A percentile compares a stretch with the other conserved stretches of the same genome.
Evolutionary conservation across 2,113 vertebrate genomes (phyloP).

Genomic region (Prinia subflava): DNA sequence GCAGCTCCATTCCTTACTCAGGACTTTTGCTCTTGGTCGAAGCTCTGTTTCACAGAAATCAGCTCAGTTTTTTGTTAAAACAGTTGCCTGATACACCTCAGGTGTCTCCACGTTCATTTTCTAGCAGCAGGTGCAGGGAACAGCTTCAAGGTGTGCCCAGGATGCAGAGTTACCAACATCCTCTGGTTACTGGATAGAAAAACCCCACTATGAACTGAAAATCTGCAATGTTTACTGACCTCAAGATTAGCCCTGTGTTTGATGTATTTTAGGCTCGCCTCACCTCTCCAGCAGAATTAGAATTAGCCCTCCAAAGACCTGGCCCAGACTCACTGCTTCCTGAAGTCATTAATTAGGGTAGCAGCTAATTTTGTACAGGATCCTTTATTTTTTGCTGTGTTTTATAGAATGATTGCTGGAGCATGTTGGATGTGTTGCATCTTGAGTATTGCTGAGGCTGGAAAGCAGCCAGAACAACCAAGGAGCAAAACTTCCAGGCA

Average conservation of each 20-base stretch:
- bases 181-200: neutral
- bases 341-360: neutral
- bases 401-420: neutral
- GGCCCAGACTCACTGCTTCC: neutral
- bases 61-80: neutral
- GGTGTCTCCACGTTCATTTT: neutral
- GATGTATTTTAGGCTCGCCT: neutral
- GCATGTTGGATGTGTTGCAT: neutral
- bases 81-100: neutral
- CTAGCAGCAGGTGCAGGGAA: neutral
- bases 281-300: neutral
- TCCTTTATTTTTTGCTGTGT: neutral
- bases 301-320: neutral
- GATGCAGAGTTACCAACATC: neutral
- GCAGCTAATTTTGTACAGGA: neutral
- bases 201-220: neutral
- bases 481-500: conserved; percentile 4
- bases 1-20: neutral
- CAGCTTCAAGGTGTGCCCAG: neutral
- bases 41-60: neutral
- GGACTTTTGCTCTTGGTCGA: neutral
- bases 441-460: neutral
- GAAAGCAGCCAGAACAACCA: neutral
- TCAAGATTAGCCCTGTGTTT: neutral
- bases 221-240: neutral